Evolutionary conservation across 2,113 vertebrate genomes (phyloP).

Genomic region (Pavo muticus): DNA sequence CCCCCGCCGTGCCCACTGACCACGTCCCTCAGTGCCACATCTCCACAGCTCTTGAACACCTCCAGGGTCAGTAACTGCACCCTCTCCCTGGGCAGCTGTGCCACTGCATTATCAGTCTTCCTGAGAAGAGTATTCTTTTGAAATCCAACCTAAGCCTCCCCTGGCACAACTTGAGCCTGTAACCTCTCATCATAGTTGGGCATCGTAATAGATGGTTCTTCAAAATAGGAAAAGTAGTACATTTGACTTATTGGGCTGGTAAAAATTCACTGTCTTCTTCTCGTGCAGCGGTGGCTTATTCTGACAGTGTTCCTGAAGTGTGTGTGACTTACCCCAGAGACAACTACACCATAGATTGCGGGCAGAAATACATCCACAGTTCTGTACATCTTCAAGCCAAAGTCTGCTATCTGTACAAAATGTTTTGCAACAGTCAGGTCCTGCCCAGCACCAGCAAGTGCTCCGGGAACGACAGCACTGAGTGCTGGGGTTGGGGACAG

Average conservation of each 20-base stretch:
- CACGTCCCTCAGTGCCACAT: too few species aligned
- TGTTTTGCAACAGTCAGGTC: not conserved
- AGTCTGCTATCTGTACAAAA: constrained; percentile 21
- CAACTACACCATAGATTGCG: not conserved
- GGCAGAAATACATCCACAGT: constrained; percentile 16
- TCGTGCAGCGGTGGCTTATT: not conserved
- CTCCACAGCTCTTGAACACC: too few species aligned
- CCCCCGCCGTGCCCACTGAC: too few species aligned
- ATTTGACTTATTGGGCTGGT: not conserved
- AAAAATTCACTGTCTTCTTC: not conserved
- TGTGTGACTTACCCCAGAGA: not conserved
- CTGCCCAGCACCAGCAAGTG: constrained; percentile 21
- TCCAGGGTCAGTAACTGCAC: too few species aligned
- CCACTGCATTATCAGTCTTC: too few species aligned
- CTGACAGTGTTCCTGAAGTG: constrained; percentile 1
- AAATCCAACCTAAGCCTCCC: too few species aligned
- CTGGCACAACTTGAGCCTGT: too few species aligned
- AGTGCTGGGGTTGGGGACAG: not conserved
- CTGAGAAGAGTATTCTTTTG: too few species aligned
- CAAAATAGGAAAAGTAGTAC: not conserved
- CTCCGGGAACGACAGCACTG: not conserved
- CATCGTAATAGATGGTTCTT: not conserved
- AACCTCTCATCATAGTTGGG: not conserved
- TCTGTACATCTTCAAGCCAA: not conserved
- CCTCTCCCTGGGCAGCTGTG: too few species aligned